Percentiles rank a stretch among this genome's conserved stretches.
phyloP scores from a whole-genome alignment of 2,888 invertebrate genomes.

The Eugnorisma glareosa region DNA sequence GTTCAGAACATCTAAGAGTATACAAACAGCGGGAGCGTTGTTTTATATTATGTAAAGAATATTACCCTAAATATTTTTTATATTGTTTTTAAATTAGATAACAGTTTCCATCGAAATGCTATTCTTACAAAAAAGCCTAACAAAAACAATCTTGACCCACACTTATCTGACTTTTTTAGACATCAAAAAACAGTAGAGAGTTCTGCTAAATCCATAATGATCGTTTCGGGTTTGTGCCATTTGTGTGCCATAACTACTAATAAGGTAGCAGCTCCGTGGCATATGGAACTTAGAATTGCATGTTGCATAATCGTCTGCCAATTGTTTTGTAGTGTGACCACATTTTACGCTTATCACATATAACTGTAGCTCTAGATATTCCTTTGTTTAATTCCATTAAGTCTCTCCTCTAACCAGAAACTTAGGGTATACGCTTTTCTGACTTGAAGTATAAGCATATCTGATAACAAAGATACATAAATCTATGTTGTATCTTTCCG shows the following conservation, averaged over 20 bases:
- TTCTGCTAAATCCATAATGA: constrained; percentile 67
- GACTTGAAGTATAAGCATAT: no score
- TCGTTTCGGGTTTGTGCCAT: constrained; percentile 63
- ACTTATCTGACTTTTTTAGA: constrained; percentile 35
- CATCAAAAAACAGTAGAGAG: constrained; percentile 59
- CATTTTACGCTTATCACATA: not conserved
- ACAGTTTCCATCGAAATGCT: not conserved
- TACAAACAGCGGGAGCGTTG: no score
- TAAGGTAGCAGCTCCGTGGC: constrained; percentile 73
- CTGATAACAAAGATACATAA: no score
- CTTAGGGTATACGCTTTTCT: no score
- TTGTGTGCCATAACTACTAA: constrained; percentile 53
- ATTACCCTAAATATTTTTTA: no score
- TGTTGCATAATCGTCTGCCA: constrained; percentile 54
- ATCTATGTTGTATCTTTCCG: no score
- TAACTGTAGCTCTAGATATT: not conserved
- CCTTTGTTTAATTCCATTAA: no score
- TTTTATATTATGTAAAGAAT: no score
- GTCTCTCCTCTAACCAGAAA: no score
- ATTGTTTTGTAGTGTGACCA: constrained; percentile 67
- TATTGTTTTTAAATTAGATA: constrained; percentile 1
- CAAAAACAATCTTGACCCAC: constrained; percentile 34
- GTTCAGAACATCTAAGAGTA: no score
- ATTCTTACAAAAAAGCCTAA: constrained; percentile 1
- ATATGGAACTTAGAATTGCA: constrained; percentile 75